Evolutionary conservation across 2,113 vertebrate species (phyloP).

Genomic region (Mobula hypostoma): DNA sequence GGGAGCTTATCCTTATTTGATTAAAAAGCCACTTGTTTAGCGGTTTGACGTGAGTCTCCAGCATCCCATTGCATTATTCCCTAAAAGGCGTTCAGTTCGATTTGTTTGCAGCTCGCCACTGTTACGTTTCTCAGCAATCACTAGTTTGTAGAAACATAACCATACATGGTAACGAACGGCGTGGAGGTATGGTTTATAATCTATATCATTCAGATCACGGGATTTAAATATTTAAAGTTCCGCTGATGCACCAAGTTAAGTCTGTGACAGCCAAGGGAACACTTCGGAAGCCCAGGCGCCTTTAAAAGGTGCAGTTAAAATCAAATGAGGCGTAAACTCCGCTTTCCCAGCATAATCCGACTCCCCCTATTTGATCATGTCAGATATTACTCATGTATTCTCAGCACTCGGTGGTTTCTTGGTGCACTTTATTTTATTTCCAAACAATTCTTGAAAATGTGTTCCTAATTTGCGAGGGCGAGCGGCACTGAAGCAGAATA

Average conservation of each 20-base stretch:
- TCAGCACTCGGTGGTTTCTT: not conserved
- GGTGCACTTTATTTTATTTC: not conserved
- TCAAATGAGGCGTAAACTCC: not conserved
- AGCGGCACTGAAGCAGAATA: not conserved
- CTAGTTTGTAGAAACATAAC: constrained; percentile 21
- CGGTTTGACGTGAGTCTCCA: constrained; percentile 21
- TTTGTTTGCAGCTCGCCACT: not conserved
- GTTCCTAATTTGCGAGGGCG: not conserved
- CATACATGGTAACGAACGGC: constrained; percentile 3
- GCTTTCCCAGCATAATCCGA: not conserved
- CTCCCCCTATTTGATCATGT: not conserved
- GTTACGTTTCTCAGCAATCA: constrained; percentile 22
- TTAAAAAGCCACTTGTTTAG: not conserved
- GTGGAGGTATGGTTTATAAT: constrained; percentile 20
- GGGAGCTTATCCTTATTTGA: constrained; percentile 9
- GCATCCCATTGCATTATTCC: constrained; percentile 3
- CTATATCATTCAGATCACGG: constrained; percentile 1
- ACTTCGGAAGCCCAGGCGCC: not conserved
- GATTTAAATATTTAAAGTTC: not conserved
- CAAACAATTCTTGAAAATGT: not conserved
- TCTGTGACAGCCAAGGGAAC: not conserved
- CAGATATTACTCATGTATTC: not conserved
- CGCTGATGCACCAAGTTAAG: not conserved
- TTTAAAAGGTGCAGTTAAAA: not conserved
- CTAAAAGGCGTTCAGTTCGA: constrained; percentile 18